These are phyloP conservation scores for Rhingia campestris DNA, from an alignment of 2,888 invertebrate species.

Conservation along the genomic window DNA sequence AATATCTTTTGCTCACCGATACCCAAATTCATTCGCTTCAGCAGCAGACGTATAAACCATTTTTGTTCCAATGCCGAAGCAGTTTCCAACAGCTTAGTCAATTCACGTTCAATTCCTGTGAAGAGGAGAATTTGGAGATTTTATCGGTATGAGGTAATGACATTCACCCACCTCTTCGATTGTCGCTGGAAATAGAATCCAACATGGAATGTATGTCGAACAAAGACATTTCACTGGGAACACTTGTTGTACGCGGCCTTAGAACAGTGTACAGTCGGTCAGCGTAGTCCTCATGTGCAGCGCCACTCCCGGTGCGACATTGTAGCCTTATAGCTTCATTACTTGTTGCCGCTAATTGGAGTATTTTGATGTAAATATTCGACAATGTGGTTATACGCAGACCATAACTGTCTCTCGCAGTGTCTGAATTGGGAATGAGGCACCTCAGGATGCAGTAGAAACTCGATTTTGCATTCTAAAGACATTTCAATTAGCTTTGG, in stretches of 20 bases:
- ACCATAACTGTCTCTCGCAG: slow-evolving; percentile 91
- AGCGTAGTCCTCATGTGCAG: slow-evolving; percentile 88
- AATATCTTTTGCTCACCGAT: slow-evolving; percentile 89
- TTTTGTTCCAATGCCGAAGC: slow-evolving; percentile 91
- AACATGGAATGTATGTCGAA: slow-evolving; percentile 89
- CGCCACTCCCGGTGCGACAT: slow-evolving; percentile 82
- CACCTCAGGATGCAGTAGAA: slow-evolving; percentile 91
- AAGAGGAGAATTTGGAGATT: slow-evolving; percentile 72
- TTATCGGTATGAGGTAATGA: not conserved
- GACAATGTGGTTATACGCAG: slow-evolving; percentile 91
- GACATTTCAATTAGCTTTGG: slow-evolving; percentile 41
- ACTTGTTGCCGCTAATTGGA: slow-evolving; percentile 87
- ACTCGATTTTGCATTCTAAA: slow-evolving; percentile 84
- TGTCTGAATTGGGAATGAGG: slow-evolving; percentile 90
- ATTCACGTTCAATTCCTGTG: slow-evolving; percentile 85
- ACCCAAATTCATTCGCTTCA: slow-evolving; percentile 92
- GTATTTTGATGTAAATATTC: slow-evolving; percentile 87
- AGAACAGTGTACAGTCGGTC: slow-evolving; percentile 90
- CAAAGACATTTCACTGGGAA: slow-evolving; percentile 85
- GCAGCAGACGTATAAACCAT: slow-evolving; percentile 94
- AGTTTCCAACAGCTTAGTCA: slow-evolving; percentile 87
- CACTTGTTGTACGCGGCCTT: slow-evolving; percentile 83
- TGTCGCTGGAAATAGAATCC: slow-evolving; percentile 88
- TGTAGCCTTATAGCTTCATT: slow-evolving; percentile 81
- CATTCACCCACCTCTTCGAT: slow-evolving; percentile 85